Evolutionary conservation across 2,797 vertebrate species (phyloP).

Genomic region (Myotis vivesi): DNA sequence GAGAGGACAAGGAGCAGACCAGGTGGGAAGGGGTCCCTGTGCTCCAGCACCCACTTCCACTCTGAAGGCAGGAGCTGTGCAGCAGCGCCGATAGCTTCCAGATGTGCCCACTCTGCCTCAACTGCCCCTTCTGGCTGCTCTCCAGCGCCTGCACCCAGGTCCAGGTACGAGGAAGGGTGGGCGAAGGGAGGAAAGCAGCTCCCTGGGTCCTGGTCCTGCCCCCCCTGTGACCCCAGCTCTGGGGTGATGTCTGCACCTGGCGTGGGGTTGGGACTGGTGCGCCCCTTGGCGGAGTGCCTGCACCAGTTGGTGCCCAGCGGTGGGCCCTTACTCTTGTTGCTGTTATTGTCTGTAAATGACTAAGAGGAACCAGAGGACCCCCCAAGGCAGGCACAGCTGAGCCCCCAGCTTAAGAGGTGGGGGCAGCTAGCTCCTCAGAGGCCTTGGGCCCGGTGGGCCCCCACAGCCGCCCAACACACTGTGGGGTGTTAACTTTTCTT

Average conservation of each 20-base stretch:
- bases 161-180: constrained; percentile 79
- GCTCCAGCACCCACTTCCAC: fast-evolving
- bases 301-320: fast-evolving
- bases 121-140: constrained; percentile 88
- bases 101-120: constrained; percentile 88
- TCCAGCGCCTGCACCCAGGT: constrained; percentile 86
- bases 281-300: too few relatives aligned
- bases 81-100: constrained; percentile 70
- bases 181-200: fast-evolving
- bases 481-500: too few relatives aligned
- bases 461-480: fast-evolving
- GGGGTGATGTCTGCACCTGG: background rate
- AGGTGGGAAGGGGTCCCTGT: background rate
- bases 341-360: fast-evolving
- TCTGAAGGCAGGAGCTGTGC: constrained; percentile 85
- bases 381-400: background rate
- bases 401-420: fast-evolving
- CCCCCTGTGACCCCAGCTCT: fast-evolving
- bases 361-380: fast-evolving
- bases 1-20: background rate
- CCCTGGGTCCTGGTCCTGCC: background rate
- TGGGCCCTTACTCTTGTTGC: fast-evolving
- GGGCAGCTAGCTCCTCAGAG: background rate
- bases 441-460: background rate
- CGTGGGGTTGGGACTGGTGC: background rate